phyloP scores from a whole-genome alignment of 1,140 invertebrate species.

The Pogonomyrmex barbatus region DNA sequence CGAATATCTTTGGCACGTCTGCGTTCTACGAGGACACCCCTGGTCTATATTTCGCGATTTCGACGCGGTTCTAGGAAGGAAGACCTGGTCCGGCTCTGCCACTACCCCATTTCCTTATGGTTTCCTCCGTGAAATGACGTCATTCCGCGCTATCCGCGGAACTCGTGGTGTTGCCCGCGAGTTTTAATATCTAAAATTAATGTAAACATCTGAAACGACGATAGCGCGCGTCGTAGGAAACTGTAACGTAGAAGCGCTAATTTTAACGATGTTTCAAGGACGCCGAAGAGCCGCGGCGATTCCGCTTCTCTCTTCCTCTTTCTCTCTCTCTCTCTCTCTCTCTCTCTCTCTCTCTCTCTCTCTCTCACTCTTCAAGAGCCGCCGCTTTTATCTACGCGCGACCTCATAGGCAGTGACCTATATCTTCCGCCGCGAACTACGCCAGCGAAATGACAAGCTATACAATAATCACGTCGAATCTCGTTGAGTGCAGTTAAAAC shows the following conservation, averaged over 20 bases:
- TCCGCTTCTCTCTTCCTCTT: neutral
- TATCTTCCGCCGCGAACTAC: slow-evolving; percentile 62
- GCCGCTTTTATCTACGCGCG: slow-evolving; percentile 68
- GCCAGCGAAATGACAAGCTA: slow-evolving; percentile 53
- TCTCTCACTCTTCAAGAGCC: slow-evolving; percentile 11
- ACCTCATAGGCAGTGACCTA: slow-evolving; percentile 78
- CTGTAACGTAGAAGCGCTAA: slow-evolving; percentile 67
- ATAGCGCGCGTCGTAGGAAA: slow-evolving; percentile 33
- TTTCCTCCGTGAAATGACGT: slow-evolving; percentile 48
- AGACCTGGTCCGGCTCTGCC: neutral
- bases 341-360: neutral
- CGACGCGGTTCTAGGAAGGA: slow-evolving; percentile 33
- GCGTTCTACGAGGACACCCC: slow-evolving; percentile 12
- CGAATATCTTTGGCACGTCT: slow-evolving; percentile 31
- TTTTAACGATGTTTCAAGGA: slow-evolving; percentile 73
- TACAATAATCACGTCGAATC: slow-evolving; percentile 69
- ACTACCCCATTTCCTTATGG: slow-evolving; percentile 44
- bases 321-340: slow-evolving; percentile 25
- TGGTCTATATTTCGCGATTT: slow-evolving; percentile 41
- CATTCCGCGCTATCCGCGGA: slow-evolving; percentile 51
- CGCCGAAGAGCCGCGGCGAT: slow-evolving; percentile 38
- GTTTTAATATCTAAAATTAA: slow-evolving; percentile 68
- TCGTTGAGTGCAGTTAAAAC: slow-evolving; percentile 63
- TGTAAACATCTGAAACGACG: slow-evolving; percentile 59
- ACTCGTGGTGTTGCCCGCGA: slow-evolving; percentile 6